Evolutionary conservation across 2,888 invertebrate genomes (phyloP), one percentile per base, ranked within the genome.

Genomic region (Sclerodermus sp.): DNA sequence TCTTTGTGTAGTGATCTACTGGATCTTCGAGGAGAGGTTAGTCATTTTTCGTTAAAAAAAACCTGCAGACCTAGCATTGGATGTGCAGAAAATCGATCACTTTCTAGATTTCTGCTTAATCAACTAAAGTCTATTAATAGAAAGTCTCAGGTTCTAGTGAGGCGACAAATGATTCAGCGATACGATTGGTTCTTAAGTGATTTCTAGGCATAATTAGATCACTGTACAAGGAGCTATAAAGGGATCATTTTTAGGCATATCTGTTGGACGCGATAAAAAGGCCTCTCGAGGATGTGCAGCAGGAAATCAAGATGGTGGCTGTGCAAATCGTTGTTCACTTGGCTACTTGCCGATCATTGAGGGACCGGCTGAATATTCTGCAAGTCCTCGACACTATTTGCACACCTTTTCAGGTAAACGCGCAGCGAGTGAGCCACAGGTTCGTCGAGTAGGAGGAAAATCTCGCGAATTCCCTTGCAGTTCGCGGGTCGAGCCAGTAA

Each of bases 321-420:
- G 40, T 66, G 16, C 50, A 70, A 47, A 57, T 60, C 29, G 15
- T 74, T 2, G 42, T 55, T 3, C 44, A 48, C 1, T 51, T 73
- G 15, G 57, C 64, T 2, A 51, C 54, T 39, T 62, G 66, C 47
- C 49, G 60, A 2, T 36, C 52, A 9, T 39, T 67, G 10, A 55
- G 57, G 14, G 14, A 52, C 23, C 42, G 23, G 9, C 39, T 73
- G 1, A 55, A 68, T 5, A 47, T 56, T 6, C 6, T 15, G 2
- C 62, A 73, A 1, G 53, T 62, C 2, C 49, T 73, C n/a, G 57
- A 64, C 1, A 60, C 59, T 14, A 46, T 71, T 2, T 71, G 62
- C 44, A 42, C 51, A 2, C 15, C 56, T 2, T 66, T 74, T 36
- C 62, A 73, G 49, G 74, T 69, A 58, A 60, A 17, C 41, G n/a